phyloP scores from a whole-genome alignment of 2,888 invertebrate genomes.

The Cecidostiba fungosa region DNA sequence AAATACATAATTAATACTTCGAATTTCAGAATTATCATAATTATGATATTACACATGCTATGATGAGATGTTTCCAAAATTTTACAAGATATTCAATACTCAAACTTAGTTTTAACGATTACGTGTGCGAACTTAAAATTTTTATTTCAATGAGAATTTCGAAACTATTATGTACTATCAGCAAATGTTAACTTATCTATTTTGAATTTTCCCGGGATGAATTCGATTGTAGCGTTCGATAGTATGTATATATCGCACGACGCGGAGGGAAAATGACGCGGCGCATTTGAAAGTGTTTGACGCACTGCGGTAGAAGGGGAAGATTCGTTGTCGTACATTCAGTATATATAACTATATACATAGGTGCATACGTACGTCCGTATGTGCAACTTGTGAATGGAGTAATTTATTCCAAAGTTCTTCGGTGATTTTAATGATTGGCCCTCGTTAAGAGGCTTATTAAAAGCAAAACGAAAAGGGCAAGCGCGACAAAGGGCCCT shows the following conservation, averaged over 20 bases:
- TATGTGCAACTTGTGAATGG: conserved; percentile 43
- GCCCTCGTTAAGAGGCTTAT: conserved; percentile 13
- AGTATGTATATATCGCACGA: conserved; percentile 29
- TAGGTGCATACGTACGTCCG: neutral
- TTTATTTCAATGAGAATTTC: neutral
- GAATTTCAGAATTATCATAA: no score
- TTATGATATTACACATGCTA: no score
- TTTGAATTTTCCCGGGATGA: conserved; percentile 7
- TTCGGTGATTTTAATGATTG: conserved; percentile 26
- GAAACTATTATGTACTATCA: neutral
- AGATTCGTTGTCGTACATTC: neutral
- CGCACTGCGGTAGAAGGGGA: neutral
- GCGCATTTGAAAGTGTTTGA: conserved; percentile 33
- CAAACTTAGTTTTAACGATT: neutral
- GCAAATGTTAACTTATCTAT: neutral
- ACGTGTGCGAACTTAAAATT: neutral
- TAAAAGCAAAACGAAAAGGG: neutral
- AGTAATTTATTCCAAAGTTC: conserved; percentile 27
- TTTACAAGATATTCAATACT: no score
- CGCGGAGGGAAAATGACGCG: conserved; percentile 37
- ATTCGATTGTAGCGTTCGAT: conserved; percentile 16
- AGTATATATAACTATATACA: no score
- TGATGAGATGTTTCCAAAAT: no score
- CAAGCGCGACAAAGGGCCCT: neutral
- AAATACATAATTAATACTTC: no score